A percentile compares a stretch with the other conserved stretches of the same genome.
phyloP scores from a whole-genome alignment of 2,113 vertebrate species.

The Mesocricetus auratus region DNA sequence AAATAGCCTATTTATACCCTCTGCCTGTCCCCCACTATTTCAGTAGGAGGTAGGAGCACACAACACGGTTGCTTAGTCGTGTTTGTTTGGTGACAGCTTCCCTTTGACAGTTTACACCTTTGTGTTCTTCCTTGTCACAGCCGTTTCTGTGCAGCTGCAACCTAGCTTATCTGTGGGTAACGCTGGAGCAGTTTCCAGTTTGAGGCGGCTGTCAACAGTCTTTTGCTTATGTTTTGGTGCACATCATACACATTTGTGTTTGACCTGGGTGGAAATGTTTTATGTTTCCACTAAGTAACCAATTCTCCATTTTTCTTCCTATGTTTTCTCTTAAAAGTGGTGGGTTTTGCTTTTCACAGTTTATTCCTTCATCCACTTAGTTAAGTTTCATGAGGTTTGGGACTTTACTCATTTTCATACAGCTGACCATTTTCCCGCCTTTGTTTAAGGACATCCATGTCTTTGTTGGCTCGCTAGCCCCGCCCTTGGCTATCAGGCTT shows the following conservation, averaged over 20 bases:
- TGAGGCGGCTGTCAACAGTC: not conserved
- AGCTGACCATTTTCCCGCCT: not conserved
- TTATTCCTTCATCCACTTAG: not conserved
- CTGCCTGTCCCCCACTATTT: not conserved
- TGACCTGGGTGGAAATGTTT: not conserved
- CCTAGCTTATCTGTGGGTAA: not conserved
- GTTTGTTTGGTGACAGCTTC: not conserved
- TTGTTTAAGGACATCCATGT: not conserved
- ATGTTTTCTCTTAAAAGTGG: slow-evolving; percentile 2
- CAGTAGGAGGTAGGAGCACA: not conserved
- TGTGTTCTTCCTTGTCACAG: not conserved
- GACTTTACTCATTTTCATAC: too few relatives aligned
- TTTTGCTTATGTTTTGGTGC: not conserved
- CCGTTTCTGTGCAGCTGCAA: not conserved
- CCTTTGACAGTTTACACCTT: not conserved
- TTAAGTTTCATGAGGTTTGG: not conserved
- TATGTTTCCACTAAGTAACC: not conserved
- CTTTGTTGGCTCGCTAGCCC: not conserved
- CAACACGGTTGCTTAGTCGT: not conserved
- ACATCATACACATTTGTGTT: not conserved
- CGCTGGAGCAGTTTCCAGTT: not conserved
- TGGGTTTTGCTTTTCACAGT: not conserved
- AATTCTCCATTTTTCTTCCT: not conserved
- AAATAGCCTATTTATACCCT: not conserved
- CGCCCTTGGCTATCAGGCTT: not conserved